Evolutionary conservation across 2,888 invertebrate genomes (phyloP), one percentile per base, ranked within the genome.

Genomic region (Copidosoma aretas): DNA sequence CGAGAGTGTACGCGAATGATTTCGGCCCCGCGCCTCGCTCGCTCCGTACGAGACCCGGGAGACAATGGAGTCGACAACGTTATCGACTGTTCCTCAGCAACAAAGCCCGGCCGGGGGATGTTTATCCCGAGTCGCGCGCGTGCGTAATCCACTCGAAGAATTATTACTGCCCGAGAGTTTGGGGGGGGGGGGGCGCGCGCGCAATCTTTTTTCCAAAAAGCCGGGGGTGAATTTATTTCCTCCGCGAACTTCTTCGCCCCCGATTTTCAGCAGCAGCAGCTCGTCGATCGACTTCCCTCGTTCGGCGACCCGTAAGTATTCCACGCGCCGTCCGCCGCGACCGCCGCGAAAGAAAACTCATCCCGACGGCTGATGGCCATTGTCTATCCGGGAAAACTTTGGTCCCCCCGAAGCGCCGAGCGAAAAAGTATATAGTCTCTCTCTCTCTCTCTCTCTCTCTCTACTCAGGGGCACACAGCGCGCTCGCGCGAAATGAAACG

Each of bases 401-500:
- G 53, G 25, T n/a, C n/a, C n/a, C n/a, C 52, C 52, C 46, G n/a
- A 59, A 52, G 64, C 64, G 53, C 52, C 60, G 41, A 52, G 24
- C 32, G 12, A 21, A n/a, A 17, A 32, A 32, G 32, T n/a, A n/a
- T n/a, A 14, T 14, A 10, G 14, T 14, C 41, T 14, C 41, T 41
- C 41, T 14, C 41, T 41, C 41, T 14, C 41, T 41, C 41, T 41
- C 41, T 41, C 41, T 41, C 41, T 41, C 41, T 41, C 41, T 41
- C 14, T 41, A 14, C 41, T 14, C 41, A 41, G 25, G n/a, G 17
- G 43, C 25, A 24, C 25, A 19, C 59, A 12, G 32, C 21, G n/a
- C 21, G 68, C 60, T n/a, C 32, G 70, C 46, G 66, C 64, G 64
- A 71, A 71, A 71, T 71, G 68, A 71, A 71, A 69, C 67, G 71